A percentile compares a stretch with the other conserved stretches of the same genome.
Evolutionary conservation across 1,140 invertebrate species (phyloP).

Genomic region (Trichogramma pretiosum): DNA sequence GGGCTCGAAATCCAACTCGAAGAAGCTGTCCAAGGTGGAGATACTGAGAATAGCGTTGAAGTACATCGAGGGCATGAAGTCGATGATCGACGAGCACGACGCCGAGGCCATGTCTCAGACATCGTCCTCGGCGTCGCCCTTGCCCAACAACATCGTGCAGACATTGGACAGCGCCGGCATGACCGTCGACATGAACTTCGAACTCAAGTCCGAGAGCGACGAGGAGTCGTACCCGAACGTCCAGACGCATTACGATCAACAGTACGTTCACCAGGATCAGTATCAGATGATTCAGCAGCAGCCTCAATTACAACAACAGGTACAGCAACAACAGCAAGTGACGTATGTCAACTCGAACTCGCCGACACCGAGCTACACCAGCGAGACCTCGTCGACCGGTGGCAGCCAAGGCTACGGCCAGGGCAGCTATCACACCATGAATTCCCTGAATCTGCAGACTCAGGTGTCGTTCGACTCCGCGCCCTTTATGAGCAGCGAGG

Average conservation of each 20-base stretch:
- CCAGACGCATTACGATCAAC: slow-evolving; percentile 34
- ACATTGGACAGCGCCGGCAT: background rate
- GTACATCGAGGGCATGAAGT: slow-evolving; percentile 83
- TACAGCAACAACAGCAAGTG: no score
- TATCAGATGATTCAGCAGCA: background rate
- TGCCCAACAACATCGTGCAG: background rate
- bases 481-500: slow-evolving; percentile 82
- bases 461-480: no score
- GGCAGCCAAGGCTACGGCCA: slow-evolving; percentile 51
- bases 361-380: slow-evolving; percentile 70
- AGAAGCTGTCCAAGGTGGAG: slow-evolving; percentile 92
- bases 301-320: no score
- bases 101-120: slow-evolving; percentile 16
- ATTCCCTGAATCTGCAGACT: no score
- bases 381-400: slow-evolving; percentile 59
- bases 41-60: slow-evolving; percentile 88
- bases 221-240: slow-evolving; percentile 23
- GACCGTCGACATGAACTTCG: slow-evolving; percentile 13
- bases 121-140: slow-evolving; percentile 6
- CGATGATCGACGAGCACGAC: slow-evolving; percentile 68
- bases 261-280: slow-evolving; percentile 21
- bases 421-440: slow-evolving; percentile 71
- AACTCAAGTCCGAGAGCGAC: slow-evolving; percentile 17
- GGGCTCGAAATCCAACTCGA: slow-evolving; percentile 56
- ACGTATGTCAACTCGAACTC: slow-evolving; percentile 52